Evolutionary conservation across 2,888 invertebrate species (phyloP).

Genomic region (Melipona bicolor): DNA sequence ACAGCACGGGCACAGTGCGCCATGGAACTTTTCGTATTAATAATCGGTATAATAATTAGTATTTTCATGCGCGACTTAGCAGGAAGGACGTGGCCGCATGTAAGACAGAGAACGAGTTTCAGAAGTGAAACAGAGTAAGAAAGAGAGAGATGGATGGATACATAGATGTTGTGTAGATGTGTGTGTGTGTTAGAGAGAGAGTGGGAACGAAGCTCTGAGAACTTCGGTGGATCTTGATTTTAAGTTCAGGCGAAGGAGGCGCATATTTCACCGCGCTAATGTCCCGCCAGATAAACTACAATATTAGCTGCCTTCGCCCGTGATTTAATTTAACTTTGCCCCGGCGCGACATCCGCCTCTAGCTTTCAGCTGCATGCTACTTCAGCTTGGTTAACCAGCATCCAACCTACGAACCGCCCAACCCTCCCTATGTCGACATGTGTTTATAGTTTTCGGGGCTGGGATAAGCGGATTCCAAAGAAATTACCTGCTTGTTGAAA

Average conservation of each 20-base stretch:
- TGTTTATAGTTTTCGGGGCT: slow-evolving; percentile 57
- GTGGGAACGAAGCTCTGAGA: no score
- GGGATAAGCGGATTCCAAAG: slow-evolving; percentile 44
- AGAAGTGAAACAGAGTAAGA: background rate
- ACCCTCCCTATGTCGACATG: slow-evolving; percentile 47
- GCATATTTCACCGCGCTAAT: slow-evolving; percentile 84
- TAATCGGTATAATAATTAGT: slow-evolving; percentile 84
- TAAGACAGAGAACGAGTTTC: slow-evolving; percentile 38
- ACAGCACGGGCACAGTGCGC: slow-evolving; percentile 53
- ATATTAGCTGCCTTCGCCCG: slow-evolving; percentile 82
- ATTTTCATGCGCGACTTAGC: slow-evolving; percentile 84
- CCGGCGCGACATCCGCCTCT: slow-evolving; percentile 81
- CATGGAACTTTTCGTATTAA: slow-evolving; percentile 83
- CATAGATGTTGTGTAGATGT: no score
- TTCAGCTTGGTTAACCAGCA: slow-evolving; percentile 51
- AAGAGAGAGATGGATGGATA: background rate
- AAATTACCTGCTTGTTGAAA: slow-evolving; percentile 29
- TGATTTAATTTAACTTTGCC: slow-evolving; percentile 84
- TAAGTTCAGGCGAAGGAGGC: slow-evolving; percentile 80
- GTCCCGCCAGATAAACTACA: slow-evolving; percentile 84
- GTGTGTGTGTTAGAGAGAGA: no score
- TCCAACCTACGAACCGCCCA: slow-evolving; percentile 2
- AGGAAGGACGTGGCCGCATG: slow-evolving; percentile 77
- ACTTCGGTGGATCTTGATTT: no score
- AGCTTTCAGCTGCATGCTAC: slow-evolving; percentile 70